phyloP scores from a whole-genome alignment of 2,797 vertebrate species.

The Chelmon rostratus region DNA sequence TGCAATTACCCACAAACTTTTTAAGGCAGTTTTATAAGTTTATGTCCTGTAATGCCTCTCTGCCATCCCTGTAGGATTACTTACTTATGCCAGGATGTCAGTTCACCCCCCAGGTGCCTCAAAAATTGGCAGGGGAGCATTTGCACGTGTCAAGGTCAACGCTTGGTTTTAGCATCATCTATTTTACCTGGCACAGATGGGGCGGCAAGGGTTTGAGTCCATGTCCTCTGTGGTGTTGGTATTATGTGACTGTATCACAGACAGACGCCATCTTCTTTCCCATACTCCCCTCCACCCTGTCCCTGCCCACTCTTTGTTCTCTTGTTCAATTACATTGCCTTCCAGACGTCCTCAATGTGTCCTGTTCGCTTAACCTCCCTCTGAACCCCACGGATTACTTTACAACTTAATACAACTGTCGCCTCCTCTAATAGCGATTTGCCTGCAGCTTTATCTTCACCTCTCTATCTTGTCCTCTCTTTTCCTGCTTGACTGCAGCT shows the following conservation, averaged over 20 bases:
- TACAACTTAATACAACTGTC: slow-evolving; percentile 56
- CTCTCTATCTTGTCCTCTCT: slow-evolving; percentile 25
- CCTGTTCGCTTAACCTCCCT: slow-evolving; percentile 68
- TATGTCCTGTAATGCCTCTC: slow-evolving; percentile 29
- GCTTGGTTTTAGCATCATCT: slow-evolving; percentile 31
- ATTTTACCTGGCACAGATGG: slow-evolving; percentile 31
- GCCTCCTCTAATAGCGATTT: slow-evolving; percentile 46
- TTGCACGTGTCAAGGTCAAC: slow-evolving; percentile 43
- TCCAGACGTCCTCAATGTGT: slow-evolving; percentile 67
- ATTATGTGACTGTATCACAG: slow-evolving; percentile 57
- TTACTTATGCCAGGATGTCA: slow-evolving; percentile 13
- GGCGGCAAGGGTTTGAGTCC: slow-evolving; percentile 30
- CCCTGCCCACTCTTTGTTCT: slow-evolving; percentile 58
- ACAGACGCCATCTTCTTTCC: slow-evolving; percentile 50
- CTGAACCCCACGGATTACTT: slow-evolving; percentile 67
- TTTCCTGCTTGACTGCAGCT: slow-evolving; percentile 36
- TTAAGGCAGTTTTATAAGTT: slow-evolving; percentile 15
- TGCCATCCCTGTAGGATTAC: slow-evolving; percentile 1
- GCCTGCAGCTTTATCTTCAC: slow-evolving; percentile 44
- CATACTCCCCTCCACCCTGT: slow-evolving; percentile 25
- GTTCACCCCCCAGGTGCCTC: slow-evolving; percentile 20
- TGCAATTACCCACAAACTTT: slow-evolving; percentile 6
- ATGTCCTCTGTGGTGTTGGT: slow-evolving; percentile 54
- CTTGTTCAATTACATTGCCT: slow-evolving; percentile 61
- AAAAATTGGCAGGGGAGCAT: slow-evolving; percentile 23